A percentile compares a stretch with the other conserved stretches of the same genome.
Evolutionary conservation across 1,140 invertebrate genomes (phyloP).

Genomic region (Aphelenchoides fujianensis): DNA sequence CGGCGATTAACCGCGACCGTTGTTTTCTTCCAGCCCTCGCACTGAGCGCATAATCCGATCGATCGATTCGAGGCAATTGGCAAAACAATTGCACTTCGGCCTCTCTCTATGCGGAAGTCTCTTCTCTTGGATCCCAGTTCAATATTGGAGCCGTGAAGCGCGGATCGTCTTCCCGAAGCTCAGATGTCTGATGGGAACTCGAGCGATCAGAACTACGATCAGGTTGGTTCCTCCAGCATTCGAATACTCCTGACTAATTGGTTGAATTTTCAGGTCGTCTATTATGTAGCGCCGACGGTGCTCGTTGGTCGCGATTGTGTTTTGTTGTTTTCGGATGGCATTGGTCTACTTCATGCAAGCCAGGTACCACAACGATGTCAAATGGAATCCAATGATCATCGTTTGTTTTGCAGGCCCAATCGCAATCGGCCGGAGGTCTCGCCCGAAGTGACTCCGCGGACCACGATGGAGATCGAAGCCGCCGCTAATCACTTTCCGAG

Average conservation of each 20-base stretch:
- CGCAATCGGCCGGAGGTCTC: too few relatives aligned
- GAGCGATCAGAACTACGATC: background rate
- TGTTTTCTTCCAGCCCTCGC: too few relatives aligned
- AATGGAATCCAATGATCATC: too few relatives aligned
- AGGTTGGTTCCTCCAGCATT: too few relatives aligned
- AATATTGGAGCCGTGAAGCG: background rate
- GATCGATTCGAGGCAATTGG: too few relatives aligned
- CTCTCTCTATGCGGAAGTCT: background rate
- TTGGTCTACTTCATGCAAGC: constrained; percentile 25
- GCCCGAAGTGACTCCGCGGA: background rate
- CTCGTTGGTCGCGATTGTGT: constrained; percentile 5
- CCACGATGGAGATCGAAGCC: background rate
- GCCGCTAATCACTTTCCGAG: background rate
- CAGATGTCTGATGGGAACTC: background rate
- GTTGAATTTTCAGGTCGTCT: constrained; percentile 8
- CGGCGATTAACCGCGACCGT: too few relatives aligned
- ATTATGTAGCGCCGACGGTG: constrained; percentile 26
- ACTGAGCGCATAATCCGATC: too few relatives aligned
- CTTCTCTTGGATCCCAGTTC: background rate
- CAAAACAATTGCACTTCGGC: background rate
- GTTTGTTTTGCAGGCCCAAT: too few relatives aligned
- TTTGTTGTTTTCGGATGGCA: constrained; percentile 26
- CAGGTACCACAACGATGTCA: too few relatives aligned
- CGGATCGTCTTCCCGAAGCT: background rate
- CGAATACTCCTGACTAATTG: too few relatives aligned